Conservation (phyloP, 2,888 invertebrate species). For the Pedicia rivosa region DNA sequence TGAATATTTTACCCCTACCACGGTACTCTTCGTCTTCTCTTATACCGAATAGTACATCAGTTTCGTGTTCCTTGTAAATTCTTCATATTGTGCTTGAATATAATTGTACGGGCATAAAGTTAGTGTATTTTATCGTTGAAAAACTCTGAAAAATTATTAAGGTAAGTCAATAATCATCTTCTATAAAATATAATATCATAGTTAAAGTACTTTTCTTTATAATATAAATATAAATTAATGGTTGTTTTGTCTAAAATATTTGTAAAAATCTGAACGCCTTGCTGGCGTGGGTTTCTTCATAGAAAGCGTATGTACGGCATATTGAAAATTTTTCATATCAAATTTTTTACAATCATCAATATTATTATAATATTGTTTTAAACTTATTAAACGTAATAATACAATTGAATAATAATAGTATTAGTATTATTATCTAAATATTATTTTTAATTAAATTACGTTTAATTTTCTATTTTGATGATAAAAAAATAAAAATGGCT, state of each 20-base stretch:
- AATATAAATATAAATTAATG: constrained; percentile 15
- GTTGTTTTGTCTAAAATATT: constrained; percentile 25
- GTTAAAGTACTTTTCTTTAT: constrained; percentile 16
- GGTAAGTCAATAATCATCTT: constrained; percentile 22
- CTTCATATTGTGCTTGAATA: constrained; percentile 4
- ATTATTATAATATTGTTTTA: too few relatives aligned
- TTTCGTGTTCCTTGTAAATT: constrained; percentile 7
- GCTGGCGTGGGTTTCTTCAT: constrained; percentile 17
- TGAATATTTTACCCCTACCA: constrained; percentile 2
- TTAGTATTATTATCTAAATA: neutral
- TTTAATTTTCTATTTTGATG: constrained; percentile 1
- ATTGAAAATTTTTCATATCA: constrained; percentile 5
- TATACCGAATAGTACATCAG: constrained; percentile 1
- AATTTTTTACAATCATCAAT: neutral
- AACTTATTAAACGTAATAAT: neutral
- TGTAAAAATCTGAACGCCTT: constrained; percentile 21
- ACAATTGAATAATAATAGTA: neutral
- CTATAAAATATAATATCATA: constrained; percentile 18
- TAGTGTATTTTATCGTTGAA: constrained; percentile 18
- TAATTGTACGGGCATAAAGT: neutral
- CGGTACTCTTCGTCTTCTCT: neutral
- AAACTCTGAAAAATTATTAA: constrained; percentile 20
- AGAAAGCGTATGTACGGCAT: constrained; percentile 6
- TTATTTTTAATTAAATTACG: constrained; percentile 3
- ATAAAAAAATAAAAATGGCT: constrained; percentile 6